Conservation (phyloP, 2,113 vertebrate species). For the Channa argus region DNA sequence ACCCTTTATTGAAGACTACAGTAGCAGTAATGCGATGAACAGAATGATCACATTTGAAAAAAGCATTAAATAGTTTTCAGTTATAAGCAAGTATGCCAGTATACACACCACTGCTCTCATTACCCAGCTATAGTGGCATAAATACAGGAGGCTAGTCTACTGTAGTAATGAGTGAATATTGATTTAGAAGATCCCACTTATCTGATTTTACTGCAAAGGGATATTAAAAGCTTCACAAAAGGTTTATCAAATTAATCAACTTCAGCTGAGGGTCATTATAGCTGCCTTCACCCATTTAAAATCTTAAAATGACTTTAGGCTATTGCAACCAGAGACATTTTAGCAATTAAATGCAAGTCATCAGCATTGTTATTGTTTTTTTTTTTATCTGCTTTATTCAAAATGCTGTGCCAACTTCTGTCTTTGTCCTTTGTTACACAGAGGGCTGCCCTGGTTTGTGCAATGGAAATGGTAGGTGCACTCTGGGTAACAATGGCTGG, state of each 20-base stretch:
- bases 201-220: slow-evolving; percentile 73
- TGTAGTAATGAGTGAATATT: slow-evolving; percentile 80
- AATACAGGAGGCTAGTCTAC: slow-evolving; percentile 58
- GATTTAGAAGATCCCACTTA: slow-evolving; percentile 75
- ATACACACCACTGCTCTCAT: slow-evolving; percentile 36
- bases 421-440: slow-evolving; percentile 82
- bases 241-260: slow-evolving; percentile 79
- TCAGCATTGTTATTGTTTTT: slow-evolving; percentile 21
- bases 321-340: slow-evolving; percentile 1
- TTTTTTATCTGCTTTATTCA: slow-evolving; percentile 18
- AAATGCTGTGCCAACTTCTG: slow-evolving; percentile 30
- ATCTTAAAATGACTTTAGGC: slow-evolving; percentile 35
- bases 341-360: slow-evolving; percentile 15
- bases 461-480: slow-evolving; percentile 97
- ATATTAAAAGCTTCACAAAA: slow-evolving; percentile 76
- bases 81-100: slow-evolving; percentile 39
- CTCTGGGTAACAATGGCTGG: slow-evolving; percentile 96
- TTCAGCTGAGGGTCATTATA: slow-evolving; percentile 56
- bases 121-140: slow-evolving; percentile 33
- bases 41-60: slow-evolving; percentile 31
- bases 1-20: background rate
- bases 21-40: slow-evolving; percentile 4
- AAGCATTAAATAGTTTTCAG: slow-evolving; percentile 37
- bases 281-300: slow-evolving; percentile 36
- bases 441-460: slow-evolving; percentile 98